Evolutionary conservation across 2,797 vertebrate species (phyloP), one percentile per base, ranked within the genome.

Genomic region (Tokudaia muenninki): DNA sequence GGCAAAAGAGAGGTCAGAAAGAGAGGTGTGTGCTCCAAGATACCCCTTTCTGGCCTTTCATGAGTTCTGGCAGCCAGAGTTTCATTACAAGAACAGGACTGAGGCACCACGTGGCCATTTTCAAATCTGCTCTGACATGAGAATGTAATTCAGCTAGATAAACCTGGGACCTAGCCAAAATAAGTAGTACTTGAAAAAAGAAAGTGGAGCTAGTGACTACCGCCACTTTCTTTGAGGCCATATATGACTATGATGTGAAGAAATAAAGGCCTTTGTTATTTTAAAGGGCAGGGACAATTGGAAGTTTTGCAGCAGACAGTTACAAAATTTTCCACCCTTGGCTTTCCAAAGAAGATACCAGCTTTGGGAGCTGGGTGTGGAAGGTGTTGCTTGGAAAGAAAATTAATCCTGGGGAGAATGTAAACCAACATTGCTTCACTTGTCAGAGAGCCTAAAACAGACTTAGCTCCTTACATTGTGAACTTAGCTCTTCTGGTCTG

Each of bases 241-340:
- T 57, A 72, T 78, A 75, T 75, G 67, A 96, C 89, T 95, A 86
- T 67, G 92, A 90, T 88, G 93, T 88, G 50, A 90, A 80, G 96
- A 97, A 98, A 96, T 0, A 1, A 95, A 93, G 92, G 79, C 29
- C 91, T 98, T 98, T 98, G 94, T 97, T 98, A 83, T 97, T 97
- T 96, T 96, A 96, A 97, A 96, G 96, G 94, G 94, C 96, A 97
- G 95, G 37, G 52, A 98, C 92, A 91, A 97, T 94, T 97, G 94
- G 92, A 98, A 98, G 93, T 89, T 95, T 96, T 97, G 89, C 92
- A 97, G 89, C 10, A 96, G 96, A 96, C 94, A 98, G 98, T 96
- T 97, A 97, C 91, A 98, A 98, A 98, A 97, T 94, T 92, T 96
- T 98, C 96, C 97, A 91, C 93, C 97, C 96, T 92, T 80, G 4